A percentile compares a stretch with the other conserved stretches of the same genome.
Evolutionary conservation across 1,140 invertebrate genomes (phyloP).

Genomic region (Drosophila orena): DNA sequence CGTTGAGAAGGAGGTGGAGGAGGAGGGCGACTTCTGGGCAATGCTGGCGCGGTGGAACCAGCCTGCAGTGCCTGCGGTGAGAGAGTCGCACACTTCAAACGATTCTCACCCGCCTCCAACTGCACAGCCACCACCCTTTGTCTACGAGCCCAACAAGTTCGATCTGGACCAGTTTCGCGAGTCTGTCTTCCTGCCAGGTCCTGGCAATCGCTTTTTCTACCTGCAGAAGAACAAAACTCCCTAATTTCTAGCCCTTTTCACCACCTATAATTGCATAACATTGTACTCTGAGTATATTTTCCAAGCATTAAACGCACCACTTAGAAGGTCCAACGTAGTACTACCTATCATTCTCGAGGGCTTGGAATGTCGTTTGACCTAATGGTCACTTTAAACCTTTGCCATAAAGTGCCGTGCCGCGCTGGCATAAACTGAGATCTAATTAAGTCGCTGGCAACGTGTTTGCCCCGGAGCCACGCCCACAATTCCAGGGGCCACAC

Average conservation of each 20-base stretch:
- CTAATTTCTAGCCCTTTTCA: neutral
- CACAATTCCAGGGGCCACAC: constrained; percentile 26
- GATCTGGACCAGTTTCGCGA: constrained; percentile 46
- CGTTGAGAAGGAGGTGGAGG: constrained; percentile 15
- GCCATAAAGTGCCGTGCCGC: constrained; percentile 51
- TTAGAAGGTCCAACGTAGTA: neutral
- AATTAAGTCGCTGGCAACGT: constrained; percentile 60
- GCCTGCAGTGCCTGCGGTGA: neutral
- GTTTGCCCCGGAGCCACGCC: constrained; percentile 27
- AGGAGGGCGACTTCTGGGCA: constrained; percentile 65
- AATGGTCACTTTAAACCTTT: constrained; percentile 50
- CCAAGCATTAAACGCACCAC: constrained; percentile 19
- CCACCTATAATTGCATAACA: constrained; percentile 8
- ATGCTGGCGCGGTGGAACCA: constrained; percentile 11
- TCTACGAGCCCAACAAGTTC: constrained; percentile 57
- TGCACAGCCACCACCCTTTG: neutral
- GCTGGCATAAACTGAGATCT: constrained; percentile 60
- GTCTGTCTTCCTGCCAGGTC: constrained; percentile 54
- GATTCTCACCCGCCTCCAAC: neutral
- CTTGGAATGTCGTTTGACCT: constrained; percentile 33
- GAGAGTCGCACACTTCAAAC: neutral
- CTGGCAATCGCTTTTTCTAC: constrained; percentile 63
- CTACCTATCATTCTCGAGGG: constrained; percentile 35
- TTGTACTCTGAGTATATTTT: constrained; percentile 33
- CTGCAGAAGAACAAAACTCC: constrained; percentile 36